Evolutionary conservation across 2,797 vertebrate species (phyloP).

Genomic region (Phaenicophaeus curvirostris): DNA sequence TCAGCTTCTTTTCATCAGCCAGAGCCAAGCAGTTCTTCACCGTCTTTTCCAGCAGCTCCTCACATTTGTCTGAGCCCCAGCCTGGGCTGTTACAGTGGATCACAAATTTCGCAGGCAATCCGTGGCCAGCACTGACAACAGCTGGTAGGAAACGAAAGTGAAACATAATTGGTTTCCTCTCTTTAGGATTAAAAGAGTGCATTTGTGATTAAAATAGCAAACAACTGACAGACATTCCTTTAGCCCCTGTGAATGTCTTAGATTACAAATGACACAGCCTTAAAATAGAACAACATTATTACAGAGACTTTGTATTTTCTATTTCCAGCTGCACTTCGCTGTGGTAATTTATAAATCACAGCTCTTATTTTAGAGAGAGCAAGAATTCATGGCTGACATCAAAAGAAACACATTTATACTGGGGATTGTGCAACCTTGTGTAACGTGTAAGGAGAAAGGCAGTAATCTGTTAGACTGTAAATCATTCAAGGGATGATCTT

Average conservation of each 20-base stretch:
- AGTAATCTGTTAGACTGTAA: not conserved
- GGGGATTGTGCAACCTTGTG: not conserved
- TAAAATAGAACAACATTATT: conserved; percentile 36
- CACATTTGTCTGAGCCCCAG: conserved; percentile 95
- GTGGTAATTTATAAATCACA: conserved; percentile 39
- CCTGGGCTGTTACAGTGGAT: conserved; percentile 97
- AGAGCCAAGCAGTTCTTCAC: conserved; percentile 97
- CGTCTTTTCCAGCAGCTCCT: conserved; percentile 95
- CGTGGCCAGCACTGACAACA: conserved; percentile 87
- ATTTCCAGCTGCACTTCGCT: conserved; percentile 30
- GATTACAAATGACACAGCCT: conserved; percentile 21
- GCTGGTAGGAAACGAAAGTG: conserved; percentile 76
- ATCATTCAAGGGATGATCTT: not conserved
- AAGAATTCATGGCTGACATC: conserved; percentile 23
- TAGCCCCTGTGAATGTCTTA: not conserved
- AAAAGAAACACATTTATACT: not conserved
- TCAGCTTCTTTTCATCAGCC: conserved; percentile 98
- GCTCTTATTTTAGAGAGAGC: conserved; percentile 6
- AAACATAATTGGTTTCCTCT: conserved; percentile 15
- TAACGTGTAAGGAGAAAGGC: not conserved
- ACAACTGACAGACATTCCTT: not conserved
- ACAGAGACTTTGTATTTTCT: conserved; percentile 13
- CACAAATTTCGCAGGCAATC: conserved; percentile 94
- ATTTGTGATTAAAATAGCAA: conserved; percentile 12
- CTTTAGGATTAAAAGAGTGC: not conserved